These are phyloP conservation scores for Nannoperca obscura DNA, from an alignment of 2,797 vertebrate genomes.

Conservation along the genomic window DNA sequence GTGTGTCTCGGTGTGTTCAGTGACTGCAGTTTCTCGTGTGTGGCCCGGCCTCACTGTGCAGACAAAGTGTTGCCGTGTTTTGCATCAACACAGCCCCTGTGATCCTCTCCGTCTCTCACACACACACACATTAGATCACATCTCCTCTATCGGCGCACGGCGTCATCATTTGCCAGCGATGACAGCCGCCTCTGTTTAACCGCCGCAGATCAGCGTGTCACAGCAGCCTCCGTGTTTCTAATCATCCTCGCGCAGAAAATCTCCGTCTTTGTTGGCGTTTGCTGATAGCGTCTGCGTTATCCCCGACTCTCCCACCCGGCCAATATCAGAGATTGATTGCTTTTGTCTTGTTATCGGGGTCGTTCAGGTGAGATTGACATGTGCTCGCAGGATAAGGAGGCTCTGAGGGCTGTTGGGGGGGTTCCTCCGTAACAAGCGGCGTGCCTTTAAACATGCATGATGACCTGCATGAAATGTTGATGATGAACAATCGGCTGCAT, in stretches of 20 bases:
- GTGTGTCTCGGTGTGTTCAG: not conserved
- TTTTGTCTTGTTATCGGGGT: conserved; percentile 77
- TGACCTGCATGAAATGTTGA: conserved; percentile 76
- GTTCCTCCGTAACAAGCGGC: not conserved
- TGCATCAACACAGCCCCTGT: conserved; percentile 43
- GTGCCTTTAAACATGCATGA: conserved; percentile 71
- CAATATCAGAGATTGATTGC: conserved; percentile 79
- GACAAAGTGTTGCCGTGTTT: conserved; percentile 34
- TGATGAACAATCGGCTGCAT: conserved; percentile 74
- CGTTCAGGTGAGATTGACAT: conserved; percentile 74
- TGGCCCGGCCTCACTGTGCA: conserved; percentile 2
- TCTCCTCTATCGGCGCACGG: conserved; percentile 61
- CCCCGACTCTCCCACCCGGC: conserved; percentile 58
- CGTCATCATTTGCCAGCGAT: conserved; percentile 71
- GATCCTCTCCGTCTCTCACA: conserved; percentile 25
- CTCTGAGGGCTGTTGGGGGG: conserved; percentile 30
- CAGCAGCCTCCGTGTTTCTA: conserved; percentile 64
- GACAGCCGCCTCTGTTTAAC: conserved; percentile 73
- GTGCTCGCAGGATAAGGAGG: conserved; percentile 67
- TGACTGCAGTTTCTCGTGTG: conserved; percentile 1
- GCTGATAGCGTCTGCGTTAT: conserved; percentile 65
- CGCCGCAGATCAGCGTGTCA: conserved; percentile 62
- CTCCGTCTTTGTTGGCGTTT: conserved; percentile 63
- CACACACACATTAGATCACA: conserved; percentile 53
- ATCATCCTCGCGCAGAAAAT: conserved; percentile 68